Conservation (phyloP, 2,113 vertebrate species). For the Ursus arctos region DNA sequence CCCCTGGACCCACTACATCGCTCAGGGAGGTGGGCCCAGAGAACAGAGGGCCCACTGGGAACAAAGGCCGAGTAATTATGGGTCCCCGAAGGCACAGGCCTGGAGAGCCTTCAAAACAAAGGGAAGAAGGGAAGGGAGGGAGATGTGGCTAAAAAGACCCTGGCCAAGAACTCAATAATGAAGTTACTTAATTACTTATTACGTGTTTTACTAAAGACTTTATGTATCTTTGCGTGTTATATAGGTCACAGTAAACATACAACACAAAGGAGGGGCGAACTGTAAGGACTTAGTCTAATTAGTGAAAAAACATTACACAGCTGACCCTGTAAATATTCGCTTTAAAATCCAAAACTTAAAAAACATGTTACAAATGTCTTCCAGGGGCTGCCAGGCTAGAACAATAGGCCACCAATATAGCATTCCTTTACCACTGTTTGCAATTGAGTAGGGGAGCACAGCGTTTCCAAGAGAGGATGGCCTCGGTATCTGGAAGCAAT, state of each 20-base stretch:
- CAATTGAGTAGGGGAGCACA: not conserved
- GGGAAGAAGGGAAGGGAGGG: slow-evolving; percentile 38
- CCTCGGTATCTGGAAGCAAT: slow-evolving; percentile 64
- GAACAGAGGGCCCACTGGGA: slow-evolving; percentile 67
- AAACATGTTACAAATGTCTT: slow-evolving; percentile 82
- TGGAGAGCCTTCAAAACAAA: slow-evolving; percentile 61
- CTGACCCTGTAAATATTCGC: slow-evolving; percentile 76
- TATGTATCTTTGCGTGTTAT: slow-evolving; percentile 59
- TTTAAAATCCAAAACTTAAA: slow-evolving; percentile 82
- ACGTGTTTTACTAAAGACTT: slow-evolving; percentile 60
- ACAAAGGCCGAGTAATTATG: slow-evolving; percentile 66
- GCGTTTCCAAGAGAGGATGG: not conserved
- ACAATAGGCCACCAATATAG: slow-evolving; percentile 78
- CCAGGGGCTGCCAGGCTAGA: slow-evolving; percentile 72
- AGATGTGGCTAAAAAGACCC: slow-evolving; percentile 38
- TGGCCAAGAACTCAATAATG: slow-evolving; percentile 49
- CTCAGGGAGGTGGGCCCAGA: slow-evolving; percentile 62
- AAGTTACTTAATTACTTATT: slow-evolving; percentile 67
- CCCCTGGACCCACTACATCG: not conserved
- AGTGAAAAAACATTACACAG: slow-evolving; percentile 77
- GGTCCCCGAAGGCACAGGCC: slow-evolving; percentile 50
- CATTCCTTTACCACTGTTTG: slow-evolving; percentile 35
- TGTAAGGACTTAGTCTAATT: slow-evolving; percentile 78
- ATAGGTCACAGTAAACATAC: slow-evolving; percentile 73
- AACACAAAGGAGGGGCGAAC: slow-evolving; percentile 70